Conservation (phyloP, 2,797 vertebrate genomes). For the Cyprinella venusta region DNA sequence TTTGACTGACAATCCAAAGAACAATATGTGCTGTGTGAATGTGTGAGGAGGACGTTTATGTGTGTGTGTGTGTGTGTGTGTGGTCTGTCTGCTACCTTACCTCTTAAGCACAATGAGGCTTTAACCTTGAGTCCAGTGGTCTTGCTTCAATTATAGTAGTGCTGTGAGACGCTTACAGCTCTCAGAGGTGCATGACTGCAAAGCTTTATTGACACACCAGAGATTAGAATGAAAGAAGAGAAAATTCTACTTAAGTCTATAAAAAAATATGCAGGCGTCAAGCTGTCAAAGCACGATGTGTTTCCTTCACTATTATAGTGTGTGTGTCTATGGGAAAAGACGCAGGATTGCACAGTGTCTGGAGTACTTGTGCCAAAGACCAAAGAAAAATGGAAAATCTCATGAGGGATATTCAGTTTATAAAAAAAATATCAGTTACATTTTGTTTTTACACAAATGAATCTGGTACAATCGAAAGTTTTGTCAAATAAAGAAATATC, state of each 20-base stretch:
- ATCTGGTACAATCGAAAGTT: not conserved
- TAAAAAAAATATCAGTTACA: not conserved
- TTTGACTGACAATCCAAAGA: slow-evolving; percentile 34
- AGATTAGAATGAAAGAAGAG: slow-evolving; percentile 68
- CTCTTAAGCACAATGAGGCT: slow-evolving; percentile 45
- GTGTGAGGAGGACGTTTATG: slow-evolving; percentile 60
- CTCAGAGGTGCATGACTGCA: slow-evolving; percentile 60
- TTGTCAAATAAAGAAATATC: not conserved
- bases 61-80: slow-evolving; percentile 65
- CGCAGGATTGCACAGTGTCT: not conserved
- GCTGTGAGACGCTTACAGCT: slow-evolving; percentile 68
- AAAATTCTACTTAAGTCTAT: slow-evolving; percentile 70
- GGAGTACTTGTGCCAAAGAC: not conserved
- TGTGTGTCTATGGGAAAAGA: not conserved
- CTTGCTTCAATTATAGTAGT: slow-evolving; percentile 70
- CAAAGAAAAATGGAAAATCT: slow-evolving; percentile 10
- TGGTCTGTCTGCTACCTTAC: slow-evolving; percentile 63
- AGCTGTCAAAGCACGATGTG: slow-evolving; percentile 20
- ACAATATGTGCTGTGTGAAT: slow-evolving; percentile 45
- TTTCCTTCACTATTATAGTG: slow-evolving; percentile 3
- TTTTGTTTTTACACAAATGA: not conserved
- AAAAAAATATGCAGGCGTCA: slow-evolving; percentile 43
- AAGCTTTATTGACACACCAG: slow-evolving; percentile 65
- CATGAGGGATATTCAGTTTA: not conserved
- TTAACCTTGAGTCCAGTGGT: slow-evolving; percentile 61